These are phyloP conservation scores for Neoscelio sp. DNA, from an alignment of 2,888 invertebrate genomes.

Conservation along the genomic window DNA sequence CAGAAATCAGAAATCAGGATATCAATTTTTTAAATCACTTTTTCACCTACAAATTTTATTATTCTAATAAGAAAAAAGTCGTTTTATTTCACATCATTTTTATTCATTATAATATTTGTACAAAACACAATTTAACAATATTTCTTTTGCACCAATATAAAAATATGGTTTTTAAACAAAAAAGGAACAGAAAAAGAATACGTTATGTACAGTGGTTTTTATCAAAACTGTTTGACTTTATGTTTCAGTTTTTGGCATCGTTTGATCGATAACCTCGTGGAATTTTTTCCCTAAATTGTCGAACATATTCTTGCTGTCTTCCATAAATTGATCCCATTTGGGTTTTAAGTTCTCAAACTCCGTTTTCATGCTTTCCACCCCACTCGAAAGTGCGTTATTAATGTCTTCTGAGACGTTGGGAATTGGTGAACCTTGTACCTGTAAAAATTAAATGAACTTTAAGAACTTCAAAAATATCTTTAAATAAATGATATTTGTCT, in stretches of 20 bases:
- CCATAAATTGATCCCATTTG: conserved; percentile 66
- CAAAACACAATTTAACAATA: too few species aligned
- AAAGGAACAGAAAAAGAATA: not conserved
- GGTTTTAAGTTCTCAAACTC: conserved; percentile 70
- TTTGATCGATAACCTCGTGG: conserved; percentile 69
- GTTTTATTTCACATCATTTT: too few species aligned
- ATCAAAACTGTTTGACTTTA: too few species aligned
- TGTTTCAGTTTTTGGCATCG: conserved; percentile 72
- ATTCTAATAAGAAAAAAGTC: too few species aligned
- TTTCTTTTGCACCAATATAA: too few species aligned
- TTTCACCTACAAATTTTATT: too few species aligned
- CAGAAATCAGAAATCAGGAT: too few species aligned
- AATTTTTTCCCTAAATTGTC: conserved; percentile 70
- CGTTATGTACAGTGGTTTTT: not conserved
- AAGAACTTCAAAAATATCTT: not conserved
- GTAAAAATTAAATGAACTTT: not conserved
- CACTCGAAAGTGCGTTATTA: conserved; percentile 27
- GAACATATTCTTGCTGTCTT: conserved; percentile 68
- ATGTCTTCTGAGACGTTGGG: conserved; percentile 52
- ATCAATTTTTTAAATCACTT: too few species aligned
- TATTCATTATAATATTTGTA: too few species aligned
- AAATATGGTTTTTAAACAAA: too few species aligned
- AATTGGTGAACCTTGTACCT: conserved; percentile 45
- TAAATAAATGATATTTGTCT: too few species aligned
- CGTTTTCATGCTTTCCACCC: conserved; percentile 26